Percentiles rank a stretch among this genome's conserved stretches.
Evolutionary conservation across 2,888 invertebrate genomes (phyloP).

Genomic region (Chouioia cunea): DNA sequence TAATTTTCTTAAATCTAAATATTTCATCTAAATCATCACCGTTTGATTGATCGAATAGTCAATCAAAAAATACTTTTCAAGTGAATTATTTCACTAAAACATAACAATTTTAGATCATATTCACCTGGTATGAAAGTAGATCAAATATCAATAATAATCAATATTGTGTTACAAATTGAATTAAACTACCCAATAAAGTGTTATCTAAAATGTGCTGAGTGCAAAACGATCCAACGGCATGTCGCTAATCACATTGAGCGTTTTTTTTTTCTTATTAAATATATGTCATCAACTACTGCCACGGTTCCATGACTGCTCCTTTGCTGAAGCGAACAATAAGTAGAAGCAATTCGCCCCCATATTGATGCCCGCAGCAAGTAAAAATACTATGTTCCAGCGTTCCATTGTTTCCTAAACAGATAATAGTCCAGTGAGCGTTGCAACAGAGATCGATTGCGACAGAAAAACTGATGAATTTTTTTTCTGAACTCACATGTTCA

Average conservation of each 20-base stretch:
- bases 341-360: conserved; percentile 83
- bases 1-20: conserved; percentile 40
- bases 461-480: conserved; percentile 41
- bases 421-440: conserved; percentile 33
- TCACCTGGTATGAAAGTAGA: conserved; percentile 15
- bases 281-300: conserved; percentile 63
- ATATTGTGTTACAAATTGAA: conserved; percentile 26
- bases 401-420: conserved; percentile 76
- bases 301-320: conserved; percentile 79
- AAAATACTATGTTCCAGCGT: conserved; percentile 84
- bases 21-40: conserved; percentile 39
- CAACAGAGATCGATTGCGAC: conserved; percentile 9
- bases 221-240: conserved; percentile 58
- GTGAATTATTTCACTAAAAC: conserved; percentile 10
- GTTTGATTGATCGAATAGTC: conserved; percentile 33
- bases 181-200: conserved; percentile 18
- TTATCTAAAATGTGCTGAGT: conserved; percentile 56
- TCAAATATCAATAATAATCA: conserved; percentile 10
- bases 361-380: conserved; percentile 83
- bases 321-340: conserved; percentile 82
- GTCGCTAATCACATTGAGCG: conserved; percentile 54
- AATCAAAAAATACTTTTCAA: conserved; percentile 39
- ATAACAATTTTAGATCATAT: conserved; percentile 21
- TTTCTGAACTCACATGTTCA: conserved; percentile 71
- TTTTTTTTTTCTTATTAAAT: conserved; percentile 52